Evolutionary conservation across 2,888 invertebrate species (phyloP), one percentile per base, ranked within the genome.

Genomic region (Willowsia nigromaculata): DNA sequence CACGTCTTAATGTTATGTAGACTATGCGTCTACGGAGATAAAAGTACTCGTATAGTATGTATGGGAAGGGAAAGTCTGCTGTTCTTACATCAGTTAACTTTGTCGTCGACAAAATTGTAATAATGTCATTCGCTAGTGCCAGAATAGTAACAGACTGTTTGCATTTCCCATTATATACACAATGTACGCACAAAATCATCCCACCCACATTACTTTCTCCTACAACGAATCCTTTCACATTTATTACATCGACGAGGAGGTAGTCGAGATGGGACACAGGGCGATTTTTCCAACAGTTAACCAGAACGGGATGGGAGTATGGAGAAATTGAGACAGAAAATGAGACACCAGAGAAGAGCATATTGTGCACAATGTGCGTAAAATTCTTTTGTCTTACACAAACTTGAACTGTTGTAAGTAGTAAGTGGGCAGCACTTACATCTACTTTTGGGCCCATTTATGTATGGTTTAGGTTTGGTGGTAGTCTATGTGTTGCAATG

Each of bases 71-170:
- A 71, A 59, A 50, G 40, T 74, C 25, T 85, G 59, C 6, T 68
- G 59, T 76, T 85, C 85, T 76, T 83, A 74, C 62, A 47, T 76
- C 85, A 85, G 59, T 76, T 50, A 30, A 43, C 27, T 43, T 18
- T 37, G 53, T 40, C 37, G 59, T 59, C 59, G 27, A 59, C 59
- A 59, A 59, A 59, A 33, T 74, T 59, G 56, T 80, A 33, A 18
- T 37, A 56, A 47, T 74, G 47, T 27, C n/a, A 3, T 43, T 47
- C 25, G 47, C 15, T 11, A 43, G 74, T 25, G 43, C 65, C 65
- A 65, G 65, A 65, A 65, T 33, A 33, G 33, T 33, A 33, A 33
- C 65, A 65, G 65, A 65, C 30, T 65, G 65, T 65, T 65, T 33
- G 65, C 65, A 65, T 33, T 65, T 65, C n/a, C 2, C 30, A 33